Conservation (phyloP, 2,113 vertebrate species). For the Ibidorhyncha struthersii region DNA sequence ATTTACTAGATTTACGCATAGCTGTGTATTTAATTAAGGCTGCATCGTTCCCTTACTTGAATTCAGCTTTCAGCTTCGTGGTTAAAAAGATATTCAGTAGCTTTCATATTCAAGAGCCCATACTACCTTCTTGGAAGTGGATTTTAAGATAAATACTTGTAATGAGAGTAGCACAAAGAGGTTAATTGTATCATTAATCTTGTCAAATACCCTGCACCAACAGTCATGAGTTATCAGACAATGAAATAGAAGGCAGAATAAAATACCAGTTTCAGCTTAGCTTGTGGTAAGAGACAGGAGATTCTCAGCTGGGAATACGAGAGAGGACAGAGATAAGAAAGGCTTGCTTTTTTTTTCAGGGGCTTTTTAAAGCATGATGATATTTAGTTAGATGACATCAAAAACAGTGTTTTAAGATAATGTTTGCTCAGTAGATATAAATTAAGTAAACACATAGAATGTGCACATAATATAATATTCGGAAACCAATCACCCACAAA, state of each 20-base stretch:
- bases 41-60: neutral
- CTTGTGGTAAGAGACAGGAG: neutral
- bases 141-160: constrained; percentile 31
- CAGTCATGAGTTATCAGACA: neutral
- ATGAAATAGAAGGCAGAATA: neutral
- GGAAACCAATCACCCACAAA: neutral
- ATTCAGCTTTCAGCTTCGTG: neutral
- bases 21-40: neutral
- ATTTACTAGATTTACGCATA: neutral
- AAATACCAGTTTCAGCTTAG: neutral
- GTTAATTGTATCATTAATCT: constrained; percentile 32
- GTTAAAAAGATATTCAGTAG: neutral
- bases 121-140: neutral
- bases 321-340: neutral
- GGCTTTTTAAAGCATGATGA: neutral
- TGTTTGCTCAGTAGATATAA: neutral
- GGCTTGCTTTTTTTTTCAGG: neutral
- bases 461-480: neutral
- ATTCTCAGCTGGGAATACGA: neutral
- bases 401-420: neutral
- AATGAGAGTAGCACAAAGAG: constrained; percentile 18
- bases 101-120: neutral
- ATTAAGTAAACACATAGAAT: neutral
- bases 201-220: constrained; percentile 1
- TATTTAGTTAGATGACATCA: neutral